A percentile compares a stretch with the other conserved stretches of the same genome.
Evolutionary conservation across 2,888 invertebrate genomes (phyloP).

Genomic region (Drosophila maculinotata): DNA sequence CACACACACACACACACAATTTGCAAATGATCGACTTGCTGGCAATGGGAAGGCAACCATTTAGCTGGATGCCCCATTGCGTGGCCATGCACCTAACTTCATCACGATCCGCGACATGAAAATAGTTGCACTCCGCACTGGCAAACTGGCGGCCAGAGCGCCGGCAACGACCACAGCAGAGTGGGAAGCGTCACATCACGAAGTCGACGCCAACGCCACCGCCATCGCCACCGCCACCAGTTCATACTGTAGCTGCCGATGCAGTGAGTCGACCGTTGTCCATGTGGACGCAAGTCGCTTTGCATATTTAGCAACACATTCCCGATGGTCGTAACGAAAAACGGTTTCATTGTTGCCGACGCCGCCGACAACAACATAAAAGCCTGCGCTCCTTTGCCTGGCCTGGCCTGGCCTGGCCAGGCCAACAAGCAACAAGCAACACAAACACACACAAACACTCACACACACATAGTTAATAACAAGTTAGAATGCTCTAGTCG

Average conservation of each 20-base stretch:
- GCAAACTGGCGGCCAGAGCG: constrained; percentile 43
- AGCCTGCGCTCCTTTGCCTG: constrained; percentile 71
- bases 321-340: constrained; percentile 79
- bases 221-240: constrained; percentile 22
- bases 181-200: constrained; percentile 82
- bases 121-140: constrained; percentile 75
- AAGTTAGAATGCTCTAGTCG: constrained; percentile 23
- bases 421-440: constrained; percentile 32
- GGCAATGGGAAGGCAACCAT: constrained; percentile 30
- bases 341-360: constrained; percentile 82
- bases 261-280: constrained; percentile 59
- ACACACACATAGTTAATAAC: constrained; percentile 55
- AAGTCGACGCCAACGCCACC: constrained; percentile 74
- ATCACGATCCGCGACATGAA: constrained; percentile 80
- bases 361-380: constrained; percentile 77
- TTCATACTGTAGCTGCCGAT: constrained; percentile 40
- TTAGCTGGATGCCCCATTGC: constrained; percentile 62
- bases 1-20: constrained; percentile 39
- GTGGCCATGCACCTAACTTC: constrained; percentile 79
- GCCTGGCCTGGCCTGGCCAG: constrained; percentile 60
- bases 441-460: constrained; percentile 40
- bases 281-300: constrained; percentile 65
- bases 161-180: constrained; percentile 47
- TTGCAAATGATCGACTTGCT: constrained; percentile 72
- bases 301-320: constrained; percentile 82